Evolutionary conservation across 2,113 vertebrate species (phyloP), one percentile per base, ranked within the genome.

Genomic region (Percina caprodes): DNA sequence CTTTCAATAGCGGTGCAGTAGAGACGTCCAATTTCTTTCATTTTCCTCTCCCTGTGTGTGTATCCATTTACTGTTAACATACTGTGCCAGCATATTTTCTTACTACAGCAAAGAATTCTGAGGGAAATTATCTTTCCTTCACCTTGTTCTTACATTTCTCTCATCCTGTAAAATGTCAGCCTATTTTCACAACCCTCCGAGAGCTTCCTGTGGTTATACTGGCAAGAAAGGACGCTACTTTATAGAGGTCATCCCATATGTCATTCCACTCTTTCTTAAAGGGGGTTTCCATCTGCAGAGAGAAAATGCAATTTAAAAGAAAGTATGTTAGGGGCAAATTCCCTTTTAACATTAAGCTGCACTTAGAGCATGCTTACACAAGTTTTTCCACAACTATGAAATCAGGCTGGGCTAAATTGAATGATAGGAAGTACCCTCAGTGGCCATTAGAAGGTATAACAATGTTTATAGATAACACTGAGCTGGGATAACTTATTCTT

Each of bases 141-240:
- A 18, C 3, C 18, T 45, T 68, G 46, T 76, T 35, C 15, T 52
- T 84, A 46, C 1, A 33, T 75, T 69, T 74, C 16, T 68, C 6
- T 42, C 45, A 9, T 33, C 23, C 16, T 5, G 16, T 69, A 51
- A 88, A 90, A 89, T 86, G 73, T 88, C 89, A 90, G 51, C 55
- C 54, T 78, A 58, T 33, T 82, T n/a, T 83, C 6, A 79, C 19
- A 69, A 16, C 6, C 70, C n/a, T 35, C 46, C 1, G 30, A 60
- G 68, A 80, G 51, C 55, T 68, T 56, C 35, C 48, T 69, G 61
- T 83, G 85, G 48, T 51, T 62, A 33, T 30, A 10, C n/a, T 52
- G 23, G 14, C n/a, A 15, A 21, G 48, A 19, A 66, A 68, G 46
- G 23, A 48, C 65, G 11, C 19, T 58, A 33, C 56, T 80, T 73